A percentile compares a stretch with the other conserved stretches of the same genome.
Evolutionary conservation across 1,140 invertebrate species (phyloP).

Genomic region (Rhopalosiphum maidis): DNA sequence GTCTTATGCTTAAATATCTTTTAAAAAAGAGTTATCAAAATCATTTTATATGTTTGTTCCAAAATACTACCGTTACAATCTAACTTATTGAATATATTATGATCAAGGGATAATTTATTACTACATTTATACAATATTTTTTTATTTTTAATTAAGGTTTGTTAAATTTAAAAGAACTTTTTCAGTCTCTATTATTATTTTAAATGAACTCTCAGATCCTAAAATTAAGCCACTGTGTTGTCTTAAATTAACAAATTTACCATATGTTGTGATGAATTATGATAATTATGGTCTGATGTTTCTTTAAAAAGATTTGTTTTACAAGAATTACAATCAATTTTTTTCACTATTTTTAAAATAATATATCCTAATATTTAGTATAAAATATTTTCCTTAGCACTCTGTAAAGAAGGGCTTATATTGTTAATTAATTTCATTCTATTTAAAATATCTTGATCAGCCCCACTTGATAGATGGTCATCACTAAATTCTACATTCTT

Average conservation of each 20-base stretch:
- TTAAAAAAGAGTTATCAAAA: not conserved
- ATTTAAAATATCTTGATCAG: not conserved
- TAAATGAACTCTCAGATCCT: not conserved
- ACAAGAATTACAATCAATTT: not conserved
- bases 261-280: not conserved
- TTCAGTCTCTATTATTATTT: slow-evolving; percentile 2
- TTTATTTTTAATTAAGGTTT: slow-evolving; percentile 13
- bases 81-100: not conserved
- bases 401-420: not conserved
- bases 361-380: slow-evolving; percentile 28
- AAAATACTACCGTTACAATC: not conserved
- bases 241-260: slow-evolving; percentile 26
- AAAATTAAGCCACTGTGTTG: not conserved
- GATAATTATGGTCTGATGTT: slow-evolving; percentile 26
- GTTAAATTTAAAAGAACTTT: slow-evolving; percentile 19
- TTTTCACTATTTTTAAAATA: slow-evolving; percentile 12
- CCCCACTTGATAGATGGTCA: not conserved
- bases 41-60: not conserved
- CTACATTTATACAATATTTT: slow-evolving; percentile 7
- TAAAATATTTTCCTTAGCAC: slow-evolving; percentile 21
- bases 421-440: not conserved
- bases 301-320: not conserved
- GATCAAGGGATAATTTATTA: not conserved
- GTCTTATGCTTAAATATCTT: too few relatives aligned
- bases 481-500: not conserved